Evolutionary conservation across 2,113 vertebrate species (phyloP).

Genomic region (Odobenus rosmarus): DNA sequence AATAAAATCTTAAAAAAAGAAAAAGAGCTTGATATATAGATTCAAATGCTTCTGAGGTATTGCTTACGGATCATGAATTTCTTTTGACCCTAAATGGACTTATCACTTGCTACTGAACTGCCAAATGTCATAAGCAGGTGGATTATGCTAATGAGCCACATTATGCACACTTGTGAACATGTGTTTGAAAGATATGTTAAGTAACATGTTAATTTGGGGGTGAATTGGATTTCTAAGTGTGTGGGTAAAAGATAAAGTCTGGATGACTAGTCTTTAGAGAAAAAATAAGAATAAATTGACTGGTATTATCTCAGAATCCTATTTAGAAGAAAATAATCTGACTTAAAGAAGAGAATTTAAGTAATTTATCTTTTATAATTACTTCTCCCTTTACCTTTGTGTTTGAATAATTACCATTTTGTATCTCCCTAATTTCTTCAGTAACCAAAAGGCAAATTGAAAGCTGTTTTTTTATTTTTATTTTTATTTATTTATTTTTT

Average conservation of each 20-base stretch:
- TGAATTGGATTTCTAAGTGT: background rate
- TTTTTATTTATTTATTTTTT: no score
- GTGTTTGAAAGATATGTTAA: background rate
- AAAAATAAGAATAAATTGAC: background rate
- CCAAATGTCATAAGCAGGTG: background rate
- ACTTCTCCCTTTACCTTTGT: background rate
- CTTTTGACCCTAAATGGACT: background rate
- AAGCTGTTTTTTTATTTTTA: background rate
- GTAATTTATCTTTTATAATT: constrained; percentile 3
- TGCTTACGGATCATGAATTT: background rate
- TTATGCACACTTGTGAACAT: background rate
- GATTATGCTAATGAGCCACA: background rate
- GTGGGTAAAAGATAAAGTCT: background rate
- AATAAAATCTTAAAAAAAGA: no score
- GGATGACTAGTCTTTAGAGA: background rate
- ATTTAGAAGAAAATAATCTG: background rate
- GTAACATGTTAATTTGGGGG: background rate
- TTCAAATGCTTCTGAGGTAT: background rate
- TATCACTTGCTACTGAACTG: background rate
- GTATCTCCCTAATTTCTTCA: background rate
- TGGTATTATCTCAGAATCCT: background rate
- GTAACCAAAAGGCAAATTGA: background rate
- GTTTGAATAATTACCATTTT: background rate
- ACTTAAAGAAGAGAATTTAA: background rate
- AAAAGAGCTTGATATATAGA: background rate